Evolutionary conservation across 2,113 vertebrate genomes (phyloP).

Genomic region (Malaclemys terrapin): DNA sequence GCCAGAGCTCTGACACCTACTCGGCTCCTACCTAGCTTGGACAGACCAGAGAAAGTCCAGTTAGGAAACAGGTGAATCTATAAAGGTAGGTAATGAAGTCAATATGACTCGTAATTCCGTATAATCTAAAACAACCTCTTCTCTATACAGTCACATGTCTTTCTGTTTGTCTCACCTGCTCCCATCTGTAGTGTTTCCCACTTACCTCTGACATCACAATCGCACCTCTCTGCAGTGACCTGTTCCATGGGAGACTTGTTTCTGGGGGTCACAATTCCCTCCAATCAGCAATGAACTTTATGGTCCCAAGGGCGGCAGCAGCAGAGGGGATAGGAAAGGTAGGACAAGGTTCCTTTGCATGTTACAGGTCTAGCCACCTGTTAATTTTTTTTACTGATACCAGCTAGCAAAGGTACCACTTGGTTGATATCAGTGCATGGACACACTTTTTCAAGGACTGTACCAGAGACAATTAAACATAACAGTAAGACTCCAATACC

Average conservation of each 20-base stretch:
- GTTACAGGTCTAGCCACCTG: background rate
- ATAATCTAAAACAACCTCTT: background rate
- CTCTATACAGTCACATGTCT: background rate
- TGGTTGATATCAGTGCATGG: background rate
- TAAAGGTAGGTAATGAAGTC: background rate
- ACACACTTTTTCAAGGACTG: background rate
- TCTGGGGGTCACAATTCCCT: background rate
- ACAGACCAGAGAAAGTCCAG: background rate
- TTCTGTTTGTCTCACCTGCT: background rate
- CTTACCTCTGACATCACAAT: background rate
- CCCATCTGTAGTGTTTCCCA: background rate
- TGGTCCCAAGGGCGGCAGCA: background rate
- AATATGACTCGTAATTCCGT: background rate
- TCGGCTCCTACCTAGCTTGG: background rate
- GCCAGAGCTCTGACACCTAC: background rate
- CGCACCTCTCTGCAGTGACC: background rate
- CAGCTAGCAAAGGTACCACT: background rate
- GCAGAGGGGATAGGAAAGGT: background rate
- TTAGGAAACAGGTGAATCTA: background rate
- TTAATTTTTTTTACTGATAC: background rate
- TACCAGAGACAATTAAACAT: background rate
- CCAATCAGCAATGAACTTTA: background rate
- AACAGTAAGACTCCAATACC: background rate
- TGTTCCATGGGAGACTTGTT: background rate
- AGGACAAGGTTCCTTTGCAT: background rate